Conservation (phyloP, 1,140 invertebrate species). For the Eupristina koningsbergeri region DNA sequence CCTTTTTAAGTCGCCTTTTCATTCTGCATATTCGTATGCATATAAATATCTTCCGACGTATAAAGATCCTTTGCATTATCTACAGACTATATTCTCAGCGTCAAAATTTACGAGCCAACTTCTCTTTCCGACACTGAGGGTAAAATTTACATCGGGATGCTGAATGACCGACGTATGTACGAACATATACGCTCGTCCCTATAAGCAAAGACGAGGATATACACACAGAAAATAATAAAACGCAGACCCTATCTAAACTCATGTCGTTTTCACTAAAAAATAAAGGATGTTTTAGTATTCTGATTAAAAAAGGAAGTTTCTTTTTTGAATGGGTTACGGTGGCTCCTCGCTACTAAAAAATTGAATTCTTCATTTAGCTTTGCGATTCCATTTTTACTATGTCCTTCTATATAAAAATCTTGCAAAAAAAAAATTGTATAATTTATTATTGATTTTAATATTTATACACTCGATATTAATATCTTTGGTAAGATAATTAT, state of each 20-base stretch:
- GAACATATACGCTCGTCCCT: background rate
- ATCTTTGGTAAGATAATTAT: background rate
- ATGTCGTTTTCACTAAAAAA: background rate
- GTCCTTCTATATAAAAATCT: background rate
- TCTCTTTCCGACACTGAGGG: conserved; percentile 15
- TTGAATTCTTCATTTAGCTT: background rate
- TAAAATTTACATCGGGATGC: conserved; percentile 45
- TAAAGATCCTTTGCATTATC: conserved; percentile 51
- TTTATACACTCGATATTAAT: conserved; percentile 2
- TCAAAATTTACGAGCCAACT: conserved; percentile 50
- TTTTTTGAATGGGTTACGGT: conserved; percentile 2
- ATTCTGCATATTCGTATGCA: conserved; percentile 32
- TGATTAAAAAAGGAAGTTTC: conserved; percentile 16
- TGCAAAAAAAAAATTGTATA: background rate
- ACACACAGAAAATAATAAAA: conserved; percentile 14
- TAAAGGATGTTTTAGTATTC: conserved; percentile 6
- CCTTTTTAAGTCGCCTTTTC: conserved; percentile 29
- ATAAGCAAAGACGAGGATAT: background rate
- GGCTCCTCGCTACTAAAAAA: background rate
- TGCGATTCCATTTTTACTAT: background rate
- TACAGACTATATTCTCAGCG: conserved; percentile 50
- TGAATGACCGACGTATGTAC: conserved; percentile 38
- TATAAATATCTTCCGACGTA: conserved; percentile 50
- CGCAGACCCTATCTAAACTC: background rate
- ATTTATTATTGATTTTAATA: background rate